Conservation (phyloP, 1,140 invertebrate genomes). For the Hycleus phaleratus region DNA sequence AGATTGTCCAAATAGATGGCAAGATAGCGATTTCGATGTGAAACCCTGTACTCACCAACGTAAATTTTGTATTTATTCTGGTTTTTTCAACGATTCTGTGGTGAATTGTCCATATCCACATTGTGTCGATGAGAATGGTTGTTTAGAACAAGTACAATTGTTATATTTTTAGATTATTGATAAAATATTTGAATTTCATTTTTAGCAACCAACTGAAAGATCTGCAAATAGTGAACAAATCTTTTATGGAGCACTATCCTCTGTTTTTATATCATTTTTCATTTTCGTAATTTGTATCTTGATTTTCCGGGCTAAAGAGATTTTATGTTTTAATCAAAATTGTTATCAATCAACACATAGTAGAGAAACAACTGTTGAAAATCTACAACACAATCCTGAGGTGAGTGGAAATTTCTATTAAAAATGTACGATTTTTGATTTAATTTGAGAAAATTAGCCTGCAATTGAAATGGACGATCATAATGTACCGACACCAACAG, state of each 20-base stretch:
- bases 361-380: not conserved
- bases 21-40: not conserved
- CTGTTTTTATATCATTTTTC: not conserved
- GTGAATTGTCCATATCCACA: slow-evolving; percentile 22
- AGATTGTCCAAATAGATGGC: not conserved
- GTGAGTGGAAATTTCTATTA: not conserved
- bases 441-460: not conserved
- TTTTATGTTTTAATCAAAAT: not conserved
- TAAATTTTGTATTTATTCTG: slow-evolving; percentile 18
- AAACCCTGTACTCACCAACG: slow-evolving; percentile 5
- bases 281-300: not conserved
- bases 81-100: slow-evolving; percentile 18
- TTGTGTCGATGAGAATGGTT: slow-evolving; percentile 20
- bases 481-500: not conserved
- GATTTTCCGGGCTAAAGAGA: not conserved
- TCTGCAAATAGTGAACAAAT: too few species aligned
- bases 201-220: too few species aligned
- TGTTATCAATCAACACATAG: not conserved
- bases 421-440: not conserved
- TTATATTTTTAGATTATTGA: not conserved
- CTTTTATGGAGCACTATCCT: not conserved
- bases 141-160: not conserved
- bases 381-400: not conserved
- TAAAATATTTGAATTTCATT: not conserved
- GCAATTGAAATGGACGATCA: slow-evolving; percentile 19